Evolutionary conservation across 2,888 invertebrate species (phyloP), one percentile per base, ranked within the genome.

Genomic region (Pardosa pseudoannulata): DNA sequence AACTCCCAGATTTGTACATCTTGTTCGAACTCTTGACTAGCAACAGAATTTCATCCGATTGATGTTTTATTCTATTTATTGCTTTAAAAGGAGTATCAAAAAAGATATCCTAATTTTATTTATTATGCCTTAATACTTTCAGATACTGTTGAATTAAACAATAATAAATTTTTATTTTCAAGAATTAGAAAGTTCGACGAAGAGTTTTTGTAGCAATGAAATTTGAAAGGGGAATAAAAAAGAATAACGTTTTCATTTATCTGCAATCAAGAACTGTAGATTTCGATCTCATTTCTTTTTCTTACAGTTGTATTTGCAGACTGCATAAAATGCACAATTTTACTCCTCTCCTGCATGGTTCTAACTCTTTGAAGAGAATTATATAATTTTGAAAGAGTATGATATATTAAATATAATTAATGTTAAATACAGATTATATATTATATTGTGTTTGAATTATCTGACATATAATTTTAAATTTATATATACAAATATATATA

Each of bases 361-460:
- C 56, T 56, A 56, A 23, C 56, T 56, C 56, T 23, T 23, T 5
- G 36, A 36, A 56, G 23, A 3, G 23, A 19, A 56, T 6, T 56
- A 56, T 56, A 23, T 56, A 56, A 2, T 56, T 56, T 23, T 56
- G 2, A 11, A 36, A 36, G 11, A 56, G 23, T 23, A 56, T 46
- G 13, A 56, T 2, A 23, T 46, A 46, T 6, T 56, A 56, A 56
- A 19, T 56, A 56, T 56, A 56, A 56, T 3, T 56, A 56, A 56
- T 56, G 56, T 56, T 56, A 56, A 56, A 56, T 56, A 56, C 23
- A 56, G 56, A 56, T 56, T 56, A 56, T 56, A 56, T 56, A 56
- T 36, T 56, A 23, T 56, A 56, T 56, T 23, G 56, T 56, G 56
- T 56, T 56, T 56, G 9, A 46, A 46, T 46, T 23, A 3, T 23